Conservation (phyloP, 2,888 invertebrate genomes). For the Dermolepida albohirtum region DNA sequence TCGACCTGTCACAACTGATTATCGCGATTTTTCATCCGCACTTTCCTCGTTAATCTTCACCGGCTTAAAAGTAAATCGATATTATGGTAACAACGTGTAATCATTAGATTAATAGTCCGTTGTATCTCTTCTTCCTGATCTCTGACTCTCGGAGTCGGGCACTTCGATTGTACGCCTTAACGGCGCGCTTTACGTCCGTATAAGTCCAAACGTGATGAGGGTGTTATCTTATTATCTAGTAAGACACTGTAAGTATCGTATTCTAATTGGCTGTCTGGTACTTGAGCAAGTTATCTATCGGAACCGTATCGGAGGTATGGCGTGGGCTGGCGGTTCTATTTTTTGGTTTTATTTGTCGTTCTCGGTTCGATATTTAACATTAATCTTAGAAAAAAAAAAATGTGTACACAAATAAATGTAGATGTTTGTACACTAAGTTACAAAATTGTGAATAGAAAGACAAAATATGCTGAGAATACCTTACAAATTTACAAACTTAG, state of each 20-base stretch:
- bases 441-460: too few species aligned
- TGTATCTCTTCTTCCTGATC: constrained; percentile 22
- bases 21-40: constrained; percentile 30
- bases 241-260: constrained; percentile 51
- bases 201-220: constrained; percentile 40
- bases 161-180: constrained; percentile 9
- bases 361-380: not conserved
- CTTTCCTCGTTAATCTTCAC: constrained; percentile 11
- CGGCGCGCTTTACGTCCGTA: constrained; percentile 24
- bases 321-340: constrained; percentile 9
- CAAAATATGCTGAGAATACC: too few species aligned
- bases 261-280: constrained; percentile 54
- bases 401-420: not conserved
- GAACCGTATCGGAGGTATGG: not conserved
- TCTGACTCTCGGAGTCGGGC: constrained; percentile 4
- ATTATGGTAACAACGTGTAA: constrained; percentile 33
- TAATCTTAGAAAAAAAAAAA: not conserved
- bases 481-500: too few species aligned
- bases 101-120: constrained; percentile 29
- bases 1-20: constrained; percentile 28
- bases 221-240: constrained; percentile 52
- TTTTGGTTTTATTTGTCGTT: constrained; percentile 2
- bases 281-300: constrained; percentile 42
- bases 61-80: constrained; percentile 22
- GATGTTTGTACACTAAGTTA: too few species aligned